A percentile compares a stretch with the other conserved stretches of the same genome.
Conservation (phyloP, 2,888 invertebrate genomes). For the Artemia sinica region DNA sequence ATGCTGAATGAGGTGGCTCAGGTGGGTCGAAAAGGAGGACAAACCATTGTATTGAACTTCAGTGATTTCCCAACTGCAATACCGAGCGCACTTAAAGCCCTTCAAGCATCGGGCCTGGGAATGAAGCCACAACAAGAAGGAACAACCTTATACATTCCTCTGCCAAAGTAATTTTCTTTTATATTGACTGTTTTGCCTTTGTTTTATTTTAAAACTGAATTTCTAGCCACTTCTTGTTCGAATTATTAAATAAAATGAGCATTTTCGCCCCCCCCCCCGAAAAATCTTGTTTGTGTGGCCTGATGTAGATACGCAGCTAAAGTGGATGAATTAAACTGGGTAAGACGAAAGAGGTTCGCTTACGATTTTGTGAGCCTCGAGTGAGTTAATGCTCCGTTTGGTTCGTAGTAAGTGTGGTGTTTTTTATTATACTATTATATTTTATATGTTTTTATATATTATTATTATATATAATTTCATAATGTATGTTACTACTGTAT, state of each 20-base stretch:
- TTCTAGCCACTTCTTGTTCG: no score
- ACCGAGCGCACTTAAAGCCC: conserved; percentile 53
- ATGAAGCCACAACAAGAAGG: conserved; percentile 89
- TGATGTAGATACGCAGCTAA: background rate
- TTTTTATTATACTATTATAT: no score
- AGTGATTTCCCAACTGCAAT: conserved; percentile 68
- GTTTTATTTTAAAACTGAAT: background rate
- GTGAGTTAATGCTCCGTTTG: no score
- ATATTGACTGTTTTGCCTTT: background rate
- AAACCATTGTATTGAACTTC: conserved; percentile 66
- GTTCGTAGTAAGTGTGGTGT: no score
- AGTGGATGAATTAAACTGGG: no score
- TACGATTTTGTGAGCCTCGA: no score
- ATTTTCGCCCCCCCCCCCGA: no score
- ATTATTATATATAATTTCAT: no score
- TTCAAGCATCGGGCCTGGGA: conserved; percentile 66
- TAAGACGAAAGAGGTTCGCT: no score
- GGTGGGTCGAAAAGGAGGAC: conserved; percentile 67
- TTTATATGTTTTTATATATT: no score
- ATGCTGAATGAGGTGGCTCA: conserved; percentile 73
- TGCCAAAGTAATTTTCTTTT: conserved; percentile 51
- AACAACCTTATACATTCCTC: conserved; percentile 65
- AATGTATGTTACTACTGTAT: no score
- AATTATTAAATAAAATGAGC: no score
- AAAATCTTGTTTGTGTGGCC: background rate